A percentile compares a stretch with the other conserved stretches of the same genome.
Evolutionary conservation across 2,888 invertebrate species (phyloP).

Genomic region (Auanema sp.): DNA sequence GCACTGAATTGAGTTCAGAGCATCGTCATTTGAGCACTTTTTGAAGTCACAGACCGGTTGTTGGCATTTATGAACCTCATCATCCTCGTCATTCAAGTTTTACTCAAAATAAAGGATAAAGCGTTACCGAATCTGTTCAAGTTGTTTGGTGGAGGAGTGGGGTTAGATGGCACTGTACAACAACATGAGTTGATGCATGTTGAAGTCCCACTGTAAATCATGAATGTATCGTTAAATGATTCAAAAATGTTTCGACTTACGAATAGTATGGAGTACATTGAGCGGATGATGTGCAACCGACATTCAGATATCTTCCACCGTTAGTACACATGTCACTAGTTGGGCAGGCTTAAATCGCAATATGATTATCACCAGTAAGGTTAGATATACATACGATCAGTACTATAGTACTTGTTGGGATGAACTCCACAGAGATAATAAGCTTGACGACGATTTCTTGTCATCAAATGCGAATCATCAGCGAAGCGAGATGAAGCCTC

Average conservation of each 20-base stretch:
- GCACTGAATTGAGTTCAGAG: too few species aligned
- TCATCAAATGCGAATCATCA: constrained; percentile 17
- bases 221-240: not conserved
- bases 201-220: constrained; percentile 29
- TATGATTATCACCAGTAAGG: too few species aligned
- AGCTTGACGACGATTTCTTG: constrained; percentile 17
- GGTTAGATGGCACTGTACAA: constrained; percentile 45
- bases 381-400: constrained; percentile 39
- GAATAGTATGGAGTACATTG: constrained; percentile 54
- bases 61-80: not conserved
- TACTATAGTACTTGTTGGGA: constrained; percentile 54
- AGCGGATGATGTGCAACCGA: constrained; percentile 43
- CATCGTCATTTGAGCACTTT: too few species aligned
- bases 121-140: constrained; percentile 24
- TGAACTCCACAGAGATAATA: constrained; percentile 50
- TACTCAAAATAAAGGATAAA: not conserved
- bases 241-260: constrained; percentile 4
- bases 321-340: constrained; percentile 39
- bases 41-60: not conserved
- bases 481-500: not conserved
- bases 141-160: constrained; percentile 21
- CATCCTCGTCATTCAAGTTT: too few species aligned
- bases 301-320: constrained; percentile 48
- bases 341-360: constrained; percentile 16
- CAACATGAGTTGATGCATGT: constrained; percentile 54